phyloP scores from a whole-genome alignment of 2,113 vertebrate species.

The Indri indri region DNA sequence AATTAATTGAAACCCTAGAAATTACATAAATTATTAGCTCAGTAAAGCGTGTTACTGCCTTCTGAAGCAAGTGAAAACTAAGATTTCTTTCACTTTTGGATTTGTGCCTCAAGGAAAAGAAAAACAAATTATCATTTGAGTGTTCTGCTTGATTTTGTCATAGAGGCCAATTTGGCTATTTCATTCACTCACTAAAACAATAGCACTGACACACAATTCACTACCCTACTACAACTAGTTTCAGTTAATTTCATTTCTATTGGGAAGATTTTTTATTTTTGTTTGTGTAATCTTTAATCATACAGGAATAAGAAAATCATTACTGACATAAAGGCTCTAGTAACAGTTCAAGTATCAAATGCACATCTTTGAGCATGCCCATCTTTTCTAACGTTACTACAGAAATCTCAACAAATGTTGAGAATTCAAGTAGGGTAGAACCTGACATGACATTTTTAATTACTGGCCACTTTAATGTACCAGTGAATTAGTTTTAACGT shows the following conservation, averaged over 20 bases:
- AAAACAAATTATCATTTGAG: slow-evolving; percentile 26
- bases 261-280: background rate
- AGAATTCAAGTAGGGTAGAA: background rate
- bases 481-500: background rate
- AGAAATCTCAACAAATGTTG: background rate
- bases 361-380: background rate
- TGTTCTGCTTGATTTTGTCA: background rate
- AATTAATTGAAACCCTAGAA: background rate
- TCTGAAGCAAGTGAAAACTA: background rate
- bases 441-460: background rate
- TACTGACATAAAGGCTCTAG: background rate
- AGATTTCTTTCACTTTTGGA: background rate
- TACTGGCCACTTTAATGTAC: background rate
- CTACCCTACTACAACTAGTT: background rate
- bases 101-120: slow-evolving; percentile 19
- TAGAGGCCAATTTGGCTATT: slow-evolving; percentile 10
- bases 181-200: slow-evolving; percentile 17
- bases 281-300: slow-evolving; percentile 34
- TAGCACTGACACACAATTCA: slow-evolving; percentile 44
- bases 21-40: background rate
- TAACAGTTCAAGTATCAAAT: background rate
- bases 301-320: background rate
- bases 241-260: slow-evolving; percentile 17
- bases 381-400: background rate
- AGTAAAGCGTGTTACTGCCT: background rate